Evolutionary conservation across 2,113 vertebrate genomes (phyloP), one percentile per base, ranked within the genome.

Genomic region (Otus sunia): DNA sequence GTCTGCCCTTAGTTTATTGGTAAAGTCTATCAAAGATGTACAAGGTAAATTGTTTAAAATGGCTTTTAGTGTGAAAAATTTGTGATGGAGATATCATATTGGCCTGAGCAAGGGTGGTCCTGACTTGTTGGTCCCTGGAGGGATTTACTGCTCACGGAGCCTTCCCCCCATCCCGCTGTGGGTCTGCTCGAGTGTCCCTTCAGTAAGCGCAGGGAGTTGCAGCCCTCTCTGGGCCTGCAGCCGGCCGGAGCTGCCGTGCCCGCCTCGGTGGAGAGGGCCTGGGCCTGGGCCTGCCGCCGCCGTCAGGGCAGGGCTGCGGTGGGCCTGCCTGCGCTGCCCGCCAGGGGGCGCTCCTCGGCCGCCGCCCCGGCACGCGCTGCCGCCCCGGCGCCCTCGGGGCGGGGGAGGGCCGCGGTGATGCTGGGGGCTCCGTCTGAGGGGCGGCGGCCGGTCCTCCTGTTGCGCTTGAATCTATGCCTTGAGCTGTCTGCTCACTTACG

Each of bases 141-240:
- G 32, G 49, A 3, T 11, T 50, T 22, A 8, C 41, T 9, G 37
- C 10, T 32, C 10, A 4, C 43, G 4, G 19, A 29, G 59, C n/a
- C 17, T 45, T 60, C 4, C 6, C 22, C 9, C 10, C 11, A 0
- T 7, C 6, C 20, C 1, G 3, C 30, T 11, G 8, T 9, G 69
- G 19, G 16, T 12, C 45, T 0, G 2, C 37, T 62, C 12, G 2
- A 49, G 5, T 5, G 17, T 67, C 4, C 9, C 6, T 22, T 26
- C 3, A 3, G 29, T 5, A 4, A 1, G 21, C 3, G 12, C 25
- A 0, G 0, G 1, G 14, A 6, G 80, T 5, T 5, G 0, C 0
- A 0, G 2, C 39, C 6, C 6, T 9, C 11, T 6, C 4, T 1
- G 52, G 13, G n/a, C 7, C 19, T 0, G 59, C 59, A 1, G 15